These are phyloP conservation scores for Patiria miniata DNA, from an alignment of 35 echinoderm and acorn worm genomes.

Conservation along the genomic window DNA sequence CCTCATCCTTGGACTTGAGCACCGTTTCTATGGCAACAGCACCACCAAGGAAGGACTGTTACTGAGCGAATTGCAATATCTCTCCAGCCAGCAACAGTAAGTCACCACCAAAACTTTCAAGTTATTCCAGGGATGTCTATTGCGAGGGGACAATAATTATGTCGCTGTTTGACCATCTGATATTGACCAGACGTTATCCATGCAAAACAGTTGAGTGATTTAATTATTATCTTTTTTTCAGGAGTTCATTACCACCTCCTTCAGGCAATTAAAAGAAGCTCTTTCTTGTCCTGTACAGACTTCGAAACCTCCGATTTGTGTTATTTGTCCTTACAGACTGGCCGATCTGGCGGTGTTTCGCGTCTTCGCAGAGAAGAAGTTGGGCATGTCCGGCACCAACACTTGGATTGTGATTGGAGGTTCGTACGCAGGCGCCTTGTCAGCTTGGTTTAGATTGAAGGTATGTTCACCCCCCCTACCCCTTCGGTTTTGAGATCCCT, in stretches of 20 bases:
- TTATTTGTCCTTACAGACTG: conserved; percentile 29
- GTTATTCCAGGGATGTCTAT: no score
- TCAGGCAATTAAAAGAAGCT: no score
- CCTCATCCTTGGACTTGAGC: conserved; percentile 71
- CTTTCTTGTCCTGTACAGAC: no score
- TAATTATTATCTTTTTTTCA: no score
- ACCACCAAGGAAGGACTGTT: conserved; percentile 34
- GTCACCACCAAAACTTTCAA: no score
- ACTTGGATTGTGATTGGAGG: conserved; percentile 75
- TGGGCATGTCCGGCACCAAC: conserved; percentile 33
- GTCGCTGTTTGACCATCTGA: no score
- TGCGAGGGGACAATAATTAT: no score
- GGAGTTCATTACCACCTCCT: no score
- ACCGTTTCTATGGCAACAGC: conserved; percentile 82
- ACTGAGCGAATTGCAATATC: conserved; percentile 40
- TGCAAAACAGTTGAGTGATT: no score
- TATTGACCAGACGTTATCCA: no score
- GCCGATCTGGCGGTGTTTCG: conserved; percentile 70
- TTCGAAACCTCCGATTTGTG: no score
- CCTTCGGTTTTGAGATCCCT: neutral
- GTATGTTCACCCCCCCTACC: conserved; percentile 27
- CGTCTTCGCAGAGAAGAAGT: conserved; percentile 45
- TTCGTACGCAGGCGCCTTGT: conserved; percentile 66
- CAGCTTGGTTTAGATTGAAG: conserved; percentile 87
- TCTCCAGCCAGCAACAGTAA: conserved; percentile 85